phyloP scores from a whole-genome alignment of 2,113 vertebrate genomes.

The Spilogale gracilis region DNA sequence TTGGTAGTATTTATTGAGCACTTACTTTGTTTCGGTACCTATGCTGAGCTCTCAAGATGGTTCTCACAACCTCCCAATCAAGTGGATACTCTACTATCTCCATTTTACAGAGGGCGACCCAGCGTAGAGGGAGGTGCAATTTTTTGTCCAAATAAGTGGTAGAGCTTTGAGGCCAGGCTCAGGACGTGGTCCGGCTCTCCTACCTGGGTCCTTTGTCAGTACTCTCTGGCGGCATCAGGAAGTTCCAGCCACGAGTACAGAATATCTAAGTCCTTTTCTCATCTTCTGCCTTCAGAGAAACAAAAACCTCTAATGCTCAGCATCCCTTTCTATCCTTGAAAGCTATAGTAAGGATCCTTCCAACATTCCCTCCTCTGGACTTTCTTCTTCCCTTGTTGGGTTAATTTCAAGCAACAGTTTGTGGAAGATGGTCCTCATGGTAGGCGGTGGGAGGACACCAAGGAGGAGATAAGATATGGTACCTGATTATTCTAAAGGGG shows the following conservation, averaged over 20 bases:
- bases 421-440: not conserved
- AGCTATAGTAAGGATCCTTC: not conserved
- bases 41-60: not conserved
- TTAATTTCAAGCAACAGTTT: not conserved
- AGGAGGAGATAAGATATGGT: not conserved
- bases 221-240: not conserved
- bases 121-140: not conserved
- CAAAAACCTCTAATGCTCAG: not conserved
- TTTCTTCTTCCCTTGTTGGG: not conserved
- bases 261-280: not conserved
- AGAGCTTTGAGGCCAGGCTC: not conserved
- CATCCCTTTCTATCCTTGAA: not conserved
- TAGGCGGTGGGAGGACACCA: not conserved
- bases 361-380: not conserved
- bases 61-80: not conserved
- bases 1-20: not conserved
- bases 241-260: not conserved
- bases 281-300: not conserved
- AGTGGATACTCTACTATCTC: not conserved
- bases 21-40: not conserved
- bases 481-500: not conserved
- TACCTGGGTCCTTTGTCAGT: not conserved
- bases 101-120: not conserved
- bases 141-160: not conserved
- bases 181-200: not conserved